Evolutionary conservation across 2,888 invertebrate species (phyloP), one percentile per base, ranked within the genome.

Genomic region (Rapana venosa): DNA sequence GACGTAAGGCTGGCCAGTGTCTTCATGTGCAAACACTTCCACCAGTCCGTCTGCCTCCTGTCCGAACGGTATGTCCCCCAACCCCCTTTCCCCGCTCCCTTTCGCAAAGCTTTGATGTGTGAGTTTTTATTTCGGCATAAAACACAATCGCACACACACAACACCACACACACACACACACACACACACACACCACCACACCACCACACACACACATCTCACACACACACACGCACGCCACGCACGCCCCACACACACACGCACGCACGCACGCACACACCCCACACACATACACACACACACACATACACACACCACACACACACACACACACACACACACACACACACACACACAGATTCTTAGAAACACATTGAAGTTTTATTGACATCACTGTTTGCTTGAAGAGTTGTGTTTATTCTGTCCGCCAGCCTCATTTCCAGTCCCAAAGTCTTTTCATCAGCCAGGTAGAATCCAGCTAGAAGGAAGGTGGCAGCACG

Each of bases 11-110:
- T 90, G 77, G 93, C 93, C 56, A 93, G 93, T 87, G 95, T 95
- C 87, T 92, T 91, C 90, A 95, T 96, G 96, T 96, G 96, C 92
- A 96, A 96, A 93, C 94, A 95, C 90, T 96, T 96, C 94, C 96
- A 96, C 92, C 96, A 96, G 91, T 95, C 95, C 93, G 96, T 96
- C 70, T 92, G 95, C 47, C 87, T 92, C 13, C 92, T 96, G 47
- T 96, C 96, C 0, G 94, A 95, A 89, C 94, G 92, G 96, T 96
- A 66, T 2, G 66, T 66, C 66, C 66, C 8, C 26, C 20, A 22
- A 13, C 79, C 13, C 47, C 74, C 79, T 47, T 0, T 74, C 74
- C 26, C n/a, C n/a, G 20, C n/a, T n/a, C 26, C 26, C 74, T 74
- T 22, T 74, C 74, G 4, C 47, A 47, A 47, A 47, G 47, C 8